These are phyloP conservation scores for Rhagonycha lutea DNA, from an alignment of 2,888 invertebrate species.

Conservation along the genomic window DNA sequence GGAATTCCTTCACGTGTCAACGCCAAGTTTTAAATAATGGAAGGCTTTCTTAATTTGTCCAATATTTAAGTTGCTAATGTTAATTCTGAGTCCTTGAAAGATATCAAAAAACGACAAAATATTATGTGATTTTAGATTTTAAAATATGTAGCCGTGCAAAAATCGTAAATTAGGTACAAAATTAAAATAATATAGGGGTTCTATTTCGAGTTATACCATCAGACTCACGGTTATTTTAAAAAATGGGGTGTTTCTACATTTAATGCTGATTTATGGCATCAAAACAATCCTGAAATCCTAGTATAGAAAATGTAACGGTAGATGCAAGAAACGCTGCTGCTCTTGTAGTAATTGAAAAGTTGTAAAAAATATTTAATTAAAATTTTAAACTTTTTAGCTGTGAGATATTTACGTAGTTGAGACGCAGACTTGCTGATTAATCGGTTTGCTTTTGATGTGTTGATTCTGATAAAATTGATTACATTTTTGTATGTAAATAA, in stretches of 20 bases:
- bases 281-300: neutral
- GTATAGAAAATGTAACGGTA: no score
- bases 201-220: neutral
- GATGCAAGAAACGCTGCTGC: neutral
- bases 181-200: neutral
- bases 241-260: neutral
- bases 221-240: neutral
- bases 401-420: neutral
- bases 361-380: neutral
- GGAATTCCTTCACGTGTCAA: constrained; percentile 33
- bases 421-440: no score
- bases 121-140: neutral
- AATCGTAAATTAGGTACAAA: neutral
- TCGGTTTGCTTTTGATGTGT: no score
- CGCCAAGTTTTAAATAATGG: constrained; percentile 26
- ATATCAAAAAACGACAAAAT: no score
- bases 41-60: neutral
- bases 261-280: neutral
- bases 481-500: no score
- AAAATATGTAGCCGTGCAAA: neutral
- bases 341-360: neutral
- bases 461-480: no score
- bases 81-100: neutral
- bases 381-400: neutral
- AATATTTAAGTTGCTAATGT: neutral